Percentiles rank a stretch among this genome's conserved stretches.
phyloP scores from a whole-genome alignment of 2,888 invertebrate genomes.

The Eumerus sabulonum region DNA sequence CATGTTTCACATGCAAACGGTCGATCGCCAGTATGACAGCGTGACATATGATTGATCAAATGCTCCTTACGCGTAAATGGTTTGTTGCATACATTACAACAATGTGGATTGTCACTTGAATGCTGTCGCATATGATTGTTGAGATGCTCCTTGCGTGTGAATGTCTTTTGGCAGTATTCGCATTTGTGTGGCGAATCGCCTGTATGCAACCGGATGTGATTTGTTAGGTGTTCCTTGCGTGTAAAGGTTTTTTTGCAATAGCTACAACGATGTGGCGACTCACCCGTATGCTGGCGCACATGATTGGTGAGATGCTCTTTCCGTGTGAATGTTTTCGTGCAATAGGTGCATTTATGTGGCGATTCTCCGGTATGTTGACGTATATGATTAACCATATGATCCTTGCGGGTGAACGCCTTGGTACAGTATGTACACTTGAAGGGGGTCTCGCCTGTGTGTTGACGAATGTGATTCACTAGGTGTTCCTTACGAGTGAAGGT shows the following conservation, averaged over 20 bases:
- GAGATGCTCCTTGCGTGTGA: conserved; percentile 91
- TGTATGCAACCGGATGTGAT: conserved; percentile 89
- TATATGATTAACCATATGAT: conserved; percentile 87
- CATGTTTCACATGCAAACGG: conserved; percentile 92
- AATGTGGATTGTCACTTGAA: conserved; percentile 92
- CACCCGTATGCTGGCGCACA: conserved; percentile 89
- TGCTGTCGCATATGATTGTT: conserved; percentile 93
- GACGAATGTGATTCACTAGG: conserved; percentile 90
- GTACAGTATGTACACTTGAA: conserved; percentile 91
- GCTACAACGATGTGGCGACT: conserved; percentile 83
- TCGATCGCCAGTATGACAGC: conserved; percentile 86
- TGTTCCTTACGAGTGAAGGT: conserved; percentile 94
- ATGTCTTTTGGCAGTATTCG: conserved; percentile 91
- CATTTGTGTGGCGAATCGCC: conserved; percentile 92
- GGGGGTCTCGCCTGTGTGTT: conserved; percentile 92
- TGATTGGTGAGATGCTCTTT: conserved; percentile 93
- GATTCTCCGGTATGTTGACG: conserved; percentile 90
- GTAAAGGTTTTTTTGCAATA: conserved; percentile 83
- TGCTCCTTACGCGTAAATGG: conserved; percentile 93
- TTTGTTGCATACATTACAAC: conserved; percentile 91
- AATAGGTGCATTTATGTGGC: conserved; percentile 91
- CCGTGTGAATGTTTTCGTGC: conserved; percentile 89
- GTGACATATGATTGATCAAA: conserved; percentile 89
- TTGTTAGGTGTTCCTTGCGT: conserved; percentile 91
- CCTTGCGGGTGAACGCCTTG: conserved; percentile 91